A percentile compares a stretch with the other conserved stretches of the same genome.
Evolutionary conservation across 2,113 vertebrate genomes (phyloP).

Genomic region (Eleginops maclovinus): DNA sequence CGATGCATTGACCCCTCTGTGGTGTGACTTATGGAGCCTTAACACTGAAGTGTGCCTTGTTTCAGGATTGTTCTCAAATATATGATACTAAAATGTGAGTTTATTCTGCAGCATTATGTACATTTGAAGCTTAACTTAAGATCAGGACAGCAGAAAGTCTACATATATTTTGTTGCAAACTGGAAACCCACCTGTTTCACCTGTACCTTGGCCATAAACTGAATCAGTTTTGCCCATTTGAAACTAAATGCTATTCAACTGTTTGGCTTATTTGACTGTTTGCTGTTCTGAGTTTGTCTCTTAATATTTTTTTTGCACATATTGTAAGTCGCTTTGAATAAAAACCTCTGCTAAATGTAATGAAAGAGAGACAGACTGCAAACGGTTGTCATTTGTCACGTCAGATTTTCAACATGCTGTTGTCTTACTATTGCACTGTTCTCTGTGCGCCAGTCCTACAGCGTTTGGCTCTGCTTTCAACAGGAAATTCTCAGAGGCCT

Average conservation of each 20-base stretch:
- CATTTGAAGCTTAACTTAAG: not conserved
- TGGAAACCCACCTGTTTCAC: too few species aligned
- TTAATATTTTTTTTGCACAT: too few species aligned
- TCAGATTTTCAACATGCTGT: not conserved
- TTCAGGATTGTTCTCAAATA: not conserved
- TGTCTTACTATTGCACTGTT: not conserved
- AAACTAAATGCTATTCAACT: too few species aligned
- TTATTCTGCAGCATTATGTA: not conserved
- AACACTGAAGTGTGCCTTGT: slow-evolving; percentile 28
- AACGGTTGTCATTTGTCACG: slow-evolving; percentile 7
- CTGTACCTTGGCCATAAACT: too few species aligned
- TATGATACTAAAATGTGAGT: not conserved
- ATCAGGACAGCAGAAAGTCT: too few species aligned
- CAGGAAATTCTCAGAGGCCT: slow-evolving; percentile 34
- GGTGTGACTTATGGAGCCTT: slow-evolving; percentile 34
- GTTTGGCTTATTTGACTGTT: too few species aligned
- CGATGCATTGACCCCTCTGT: slow-evolving; percentile 38
- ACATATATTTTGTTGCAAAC: too few species aligned
- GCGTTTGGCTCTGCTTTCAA: slow-evolving; percentile 52
- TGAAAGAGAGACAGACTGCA: not conserved
- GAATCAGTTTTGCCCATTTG: too few species aligned
- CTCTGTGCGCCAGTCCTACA: slow-evolving; percentile 31
- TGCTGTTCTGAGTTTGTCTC: too few species aligned
- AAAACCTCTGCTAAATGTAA: not conserved
- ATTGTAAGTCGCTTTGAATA: too few species aligned